Percentiles rank a stretch among this genome's conserved stretches.
Conservation (phyloP, 1,140 invertebrate species). For the Anoplolepis gracilipes region DNA sequence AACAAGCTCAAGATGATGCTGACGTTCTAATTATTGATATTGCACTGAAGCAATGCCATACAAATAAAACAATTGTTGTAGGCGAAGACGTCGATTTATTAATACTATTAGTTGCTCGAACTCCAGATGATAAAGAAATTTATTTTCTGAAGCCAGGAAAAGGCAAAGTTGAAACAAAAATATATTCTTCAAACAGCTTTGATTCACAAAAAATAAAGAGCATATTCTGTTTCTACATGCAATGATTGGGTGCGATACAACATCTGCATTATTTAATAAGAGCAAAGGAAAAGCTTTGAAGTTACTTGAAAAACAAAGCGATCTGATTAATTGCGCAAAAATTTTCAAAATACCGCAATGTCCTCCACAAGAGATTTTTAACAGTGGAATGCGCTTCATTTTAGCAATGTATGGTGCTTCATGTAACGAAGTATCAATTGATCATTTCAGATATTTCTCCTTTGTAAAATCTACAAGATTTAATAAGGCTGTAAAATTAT, state of each 20-base stretch:
- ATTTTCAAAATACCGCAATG: background rate
- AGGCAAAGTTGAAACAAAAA: background rate
- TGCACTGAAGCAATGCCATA: background rate
- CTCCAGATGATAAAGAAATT: slow-evolving; percentile 1
- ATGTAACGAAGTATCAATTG: background rate
- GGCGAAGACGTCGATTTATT: background rate
- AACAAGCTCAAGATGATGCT: background rate
- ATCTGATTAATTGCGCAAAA: background rate
- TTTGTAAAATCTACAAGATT: background rate
- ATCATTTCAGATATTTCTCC: background rate
- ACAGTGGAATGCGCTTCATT: background rate
- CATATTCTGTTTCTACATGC: slow-evolving; percentile 3
- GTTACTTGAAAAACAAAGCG: background rate
- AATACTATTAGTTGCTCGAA: background rate
- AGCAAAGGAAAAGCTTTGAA: background rate
- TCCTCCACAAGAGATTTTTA: background rate
- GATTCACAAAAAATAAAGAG: background rate
- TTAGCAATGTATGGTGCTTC: background rate
- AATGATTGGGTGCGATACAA: background rate
- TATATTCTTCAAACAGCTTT: slow-evolving; percentile 10
- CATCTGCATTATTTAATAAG: background rate
- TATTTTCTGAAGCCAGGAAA: background rate
- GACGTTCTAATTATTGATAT: background rate
- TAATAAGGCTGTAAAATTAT: no score
- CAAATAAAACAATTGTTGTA: background rate